phyloP scores from a whole-genome alignment of 2,113 vertebrate species.

The Etheostoma spectabile region DNA sequence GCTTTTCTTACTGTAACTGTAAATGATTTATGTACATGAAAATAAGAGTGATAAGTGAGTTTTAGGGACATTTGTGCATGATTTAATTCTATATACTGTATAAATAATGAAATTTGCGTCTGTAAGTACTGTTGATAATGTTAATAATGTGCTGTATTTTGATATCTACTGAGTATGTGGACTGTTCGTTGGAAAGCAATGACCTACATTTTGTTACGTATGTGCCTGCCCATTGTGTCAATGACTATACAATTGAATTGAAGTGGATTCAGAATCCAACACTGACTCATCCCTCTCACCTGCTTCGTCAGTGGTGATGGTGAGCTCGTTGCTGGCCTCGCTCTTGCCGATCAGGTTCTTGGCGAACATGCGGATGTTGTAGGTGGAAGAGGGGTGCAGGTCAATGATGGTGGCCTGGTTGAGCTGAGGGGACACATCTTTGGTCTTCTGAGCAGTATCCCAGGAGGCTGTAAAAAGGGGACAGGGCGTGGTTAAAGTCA shows the following conservation, averaged over 20 bases:
- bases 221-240: too few species aligned
- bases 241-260: too few species aligned
- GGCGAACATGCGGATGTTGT: slow-evolving; percentile 99
- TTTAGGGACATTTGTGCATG: not conserved
- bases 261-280: not conserved
- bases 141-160: too few species aligned
- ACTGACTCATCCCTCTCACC: slow-evolving; percentile 78
- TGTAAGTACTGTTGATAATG: too few species aligned
- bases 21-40: not conserved
- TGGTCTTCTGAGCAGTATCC: slow-evolving; percentile 99
- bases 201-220: too few species aligned
- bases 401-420: slow-evolving; percentile 99
- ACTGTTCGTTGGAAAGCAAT: too few species aligned
- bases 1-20: too few species aligned
- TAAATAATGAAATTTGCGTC: too few species aligned
- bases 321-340: slow-evolving; percentile 98
- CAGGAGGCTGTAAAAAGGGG: slow-evolving; percentile 89
- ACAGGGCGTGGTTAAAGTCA: slow-evolving; percentile 44
- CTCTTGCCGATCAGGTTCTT: slow-evolving; percentile 99
- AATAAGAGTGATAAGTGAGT: not conserved
- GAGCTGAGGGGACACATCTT: slow-evolving; percentile 97
- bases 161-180: too few species aligned
- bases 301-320: slow-evolving; percentile 98
- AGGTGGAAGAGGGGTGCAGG: slow-evolving; percentile 97
- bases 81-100: not conserved